These are phyloP conservation scores for Litoditis marina DNA, from an alignment of 2,888 invertebrate species.

Conservation along the genomic window DNA sequence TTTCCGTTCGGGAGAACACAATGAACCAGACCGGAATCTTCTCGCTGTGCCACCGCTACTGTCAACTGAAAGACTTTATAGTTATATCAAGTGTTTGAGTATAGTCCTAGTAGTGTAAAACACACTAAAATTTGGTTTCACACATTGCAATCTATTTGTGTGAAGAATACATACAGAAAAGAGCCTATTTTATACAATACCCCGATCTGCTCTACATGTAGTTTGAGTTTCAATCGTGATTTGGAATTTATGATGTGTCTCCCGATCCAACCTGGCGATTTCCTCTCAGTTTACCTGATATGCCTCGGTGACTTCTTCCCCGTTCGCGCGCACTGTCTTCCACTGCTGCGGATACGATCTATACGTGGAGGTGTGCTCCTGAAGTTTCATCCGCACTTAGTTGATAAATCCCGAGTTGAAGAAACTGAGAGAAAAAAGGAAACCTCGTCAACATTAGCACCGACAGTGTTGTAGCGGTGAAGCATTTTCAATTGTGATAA, in stretches of 20 bases:
- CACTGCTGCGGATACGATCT: slow-evolving; percentile 57
- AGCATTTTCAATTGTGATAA: too few species aligned
- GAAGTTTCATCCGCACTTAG: slow-evolving; percentile 10
- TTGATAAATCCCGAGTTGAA: not conserved
- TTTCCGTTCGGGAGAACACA: slow-evolving; percentile 83
- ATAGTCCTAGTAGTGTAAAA: too few species aligned
- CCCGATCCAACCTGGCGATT: not conserved
- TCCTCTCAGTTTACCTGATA: slow-evolving; percentile 41
- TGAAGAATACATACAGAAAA: too few species aligned
- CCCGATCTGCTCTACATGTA: too few species aligned
- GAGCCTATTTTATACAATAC: too few species aligned
- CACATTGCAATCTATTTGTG: too few species aligned
- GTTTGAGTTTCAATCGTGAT: too few species aligned
- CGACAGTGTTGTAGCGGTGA: too few species aligned
- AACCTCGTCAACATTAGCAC: too few species aligned
- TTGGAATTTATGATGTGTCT: not conserved
- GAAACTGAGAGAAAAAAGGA: not conserved
- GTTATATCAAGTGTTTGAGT: too few species aligned
- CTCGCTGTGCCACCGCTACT: slow-evolving; percentile 76
- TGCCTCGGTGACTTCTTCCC: slow-evolving; percentile 39
- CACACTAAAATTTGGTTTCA: too few species aligned
- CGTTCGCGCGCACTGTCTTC: slow-evolving; percentile 41
- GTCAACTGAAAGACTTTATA: slow-evolving; percentile 68
- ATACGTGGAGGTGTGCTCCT: slow-evolving; percentile 59
- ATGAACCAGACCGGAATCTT: slow-evolving; percentile 80